Conservation (phyloP, 2,888 invertebrate genomes). For the Dolomedes plantarius region DNA sequence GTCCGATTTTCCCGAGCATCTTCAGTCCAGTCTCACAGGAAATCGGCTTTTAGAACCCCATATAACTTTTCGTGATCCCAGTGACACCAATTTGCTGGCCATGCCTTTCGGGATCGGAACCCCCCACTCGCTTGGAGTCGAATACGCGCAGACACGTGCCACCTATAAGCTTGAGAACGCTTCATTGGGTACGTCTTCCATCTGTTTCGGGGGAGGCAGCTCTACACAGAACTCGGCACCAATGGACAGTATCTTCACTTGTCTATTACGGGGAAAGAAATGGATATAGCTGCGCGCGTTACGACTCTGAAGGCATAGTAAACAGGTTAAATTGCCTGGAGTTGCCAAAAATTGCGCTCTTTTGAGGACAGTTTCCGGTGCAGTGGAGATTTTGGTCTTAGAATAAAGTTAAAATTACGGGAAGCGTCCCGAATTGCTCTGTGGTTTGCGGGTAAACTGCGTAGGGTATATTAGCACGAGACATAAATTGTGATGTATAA, state of each 20-base stretch:
- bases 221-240: slow-evolving; percentile 36
- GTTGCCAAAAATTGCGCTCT: neutral
- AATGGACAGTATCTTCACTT: neutral
- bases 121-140: slow-evolving; percentile 10
- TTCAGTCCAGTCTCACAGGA: neutral
- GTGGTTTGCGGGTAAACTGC: too few relatives aligned
- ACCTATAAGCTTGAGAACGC: slow-evolving; percentile 50
- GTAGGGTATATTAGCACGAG: too few relatives aligned
- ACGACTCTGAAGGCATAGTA: too few relatives aligned
- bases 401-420: too few relatives aligned
- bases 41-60: slow-evolving; percentile 10
- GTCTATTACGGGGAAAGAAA: slow-evolving; percentile 1
- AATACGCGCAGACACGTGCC: slow-evolving; percentile 45
- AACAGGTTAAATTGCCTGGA: neutral
- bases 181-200: slow-evolving; percentile 68
- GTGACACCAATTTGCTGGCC: slow-evolving; percentile 56
- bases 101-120: slow-evolving; percentile 39
- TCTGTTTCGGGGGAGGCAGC: slow-evolving; percentile 33
- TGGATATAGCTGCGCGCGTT: too few relatives aligned
- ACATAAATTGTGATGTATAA: too few relatives aligned
- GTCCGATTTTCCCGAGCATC: too few relatives aligned
- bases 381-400: too few relatives aligned
- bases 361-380: neutral
- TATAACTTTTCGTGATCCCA: slow-evolving; percentile 6
- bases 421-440: too few relatives aligned